A percentile compares a stretch with the other conserved stretches of the same genome.
These are phyloP conservation scores for Neogale vison DNA, from an alignment of 2,113 vertebrate genomes.

Conservation along the genomic window DNA sequence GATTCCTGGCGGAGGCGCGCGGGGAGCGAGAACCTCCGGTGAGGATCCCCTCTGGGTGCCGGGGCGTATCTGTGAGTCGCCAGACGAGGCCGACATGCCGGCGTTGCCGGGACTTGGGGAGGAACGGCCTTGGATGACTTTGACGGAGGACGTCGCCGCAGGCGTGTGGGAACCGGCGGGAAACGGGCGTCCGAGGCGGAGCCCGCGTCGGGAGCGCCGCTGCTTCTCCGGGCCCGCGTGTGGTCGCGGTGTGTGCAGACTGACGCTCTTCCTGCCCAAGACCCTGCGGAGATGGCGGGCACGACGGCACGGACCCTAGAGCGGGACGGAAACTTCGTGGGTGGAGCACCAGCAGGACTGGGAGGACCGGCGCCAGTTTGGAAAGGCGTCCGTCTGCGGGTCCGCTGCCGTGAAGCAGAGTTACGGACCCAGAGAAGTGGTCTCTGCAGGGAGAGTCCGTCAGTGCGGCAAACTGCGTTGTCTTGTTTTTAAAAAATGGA, in stretches of 20 bases:
- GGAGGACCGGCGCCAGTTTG: neutral
- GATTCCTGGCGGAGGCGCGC: neutral
- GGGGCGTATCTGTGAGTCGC: neutral
- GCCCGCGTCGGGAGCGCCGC: too few species aligned
- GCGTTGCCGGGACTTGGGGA: neutral
- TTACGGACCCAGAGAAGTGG: neutral
- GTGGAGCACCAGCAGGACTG: neutral
- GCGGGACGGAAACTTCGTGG: fast-evolving
- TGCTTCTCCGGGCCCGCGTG: too few species aligned
- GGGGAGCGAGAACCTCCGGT: neutral
- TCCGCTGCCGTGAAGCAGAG: neutral
- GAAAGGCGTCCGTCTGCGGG: neutral
- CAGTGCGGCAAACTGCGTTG: fast-evolving
- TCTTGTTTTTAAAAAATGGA: neutral
- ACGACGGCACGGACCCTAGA: too few species aligned
- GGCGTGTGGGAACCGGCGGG: neutral
- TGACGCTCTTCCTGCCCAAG: too few species aligned
- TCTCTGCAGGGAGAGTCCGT: neutral
- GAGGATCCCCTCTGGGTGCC: too few species aligned
- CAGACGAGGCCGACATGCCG: neutral
- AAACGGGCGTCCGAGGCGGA: neutral
- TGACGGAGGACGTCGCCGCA: neutral
- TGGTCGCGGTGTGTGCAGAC: too few species aligned
- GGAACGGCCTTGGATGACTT: neutral
- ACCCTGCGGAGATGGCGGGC: too few species aligned